Evolutionary conservation across 1,140 invertebrate species (phyloP).

Genomic region (Heliothis virescens): DNA sequence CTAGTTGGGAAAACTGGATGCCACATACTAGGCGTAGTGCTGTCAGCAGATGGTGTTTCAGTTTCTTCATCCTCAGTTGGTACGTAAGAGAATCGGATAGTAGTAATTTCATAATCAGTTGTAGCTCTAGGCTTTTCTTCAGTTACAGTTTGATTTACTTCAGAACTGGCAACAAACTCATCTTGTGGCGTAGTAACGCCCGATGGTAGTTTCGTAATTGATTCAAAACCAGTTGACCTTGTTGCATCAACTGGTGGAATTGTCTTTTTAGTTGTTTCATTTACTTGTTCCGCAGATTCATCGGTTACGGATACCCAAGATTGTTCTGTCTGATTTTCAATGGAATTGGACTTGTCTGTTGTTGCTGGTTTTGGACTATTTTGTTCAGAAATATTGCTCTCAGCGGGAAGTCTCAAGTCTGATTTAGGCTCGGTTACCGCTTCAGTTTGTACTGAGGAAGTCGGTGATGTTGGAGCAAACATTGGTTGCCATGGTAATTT

Average conservation of each 20-base stretch:
- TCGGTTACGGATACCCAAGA: constrained; percentile 69
- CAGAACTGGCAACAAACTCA: constrained; percentile 62
- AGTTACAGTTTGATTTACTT: constrained; percentile 63
- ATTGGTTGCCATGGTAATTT: constrained; percentile 71
- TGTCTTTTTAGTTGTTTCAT: constrained; percentile 58
- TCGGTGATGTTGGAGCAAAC: constrained; percentile 49
- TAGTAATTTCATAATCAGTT: constrained; percentile 80
- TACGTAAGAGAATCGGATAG: constrained; percentile 78
- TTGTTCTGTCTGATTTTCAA: constrained; percentile 54
- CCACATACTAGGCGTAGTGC: constrained; percentile 61
- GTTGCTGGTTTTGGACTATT: constrained; percentile 64
- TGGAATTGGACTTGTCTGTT: constrained; percentile 43
- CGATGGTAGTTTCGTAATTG: constrained; percentile 80
- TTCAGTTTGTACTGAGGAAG: constrained; percentile 47
- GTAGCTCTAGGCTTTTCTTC: constrained; percentile 58
- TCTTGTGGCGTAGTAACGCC: constrained; percentile 76
- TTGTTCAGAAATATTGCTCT: constrained; percentile 76
- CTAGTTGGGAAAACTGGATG: constrained; percentile 70
- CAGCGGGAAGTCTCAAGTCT: constrained; percentile 69
- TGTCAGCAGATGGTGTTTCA: constrained; percentile 56
- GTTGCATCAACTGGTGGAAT: constrained; percentile 71
- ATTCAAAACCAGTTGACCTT: constrained; percentile 80
- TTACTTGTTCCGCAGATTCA: constrained; percentile 54
- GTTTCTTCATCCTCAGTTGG: constrained; percentile 67
- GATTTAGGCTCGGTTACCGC: constrained; percentile 64